Evolutionary conservation across 2,888 invertebrate species (phyloP), one percentile per base, ranked within the genome.

Genomic region (Rhopalosiphum nymphaeae): DNA sequence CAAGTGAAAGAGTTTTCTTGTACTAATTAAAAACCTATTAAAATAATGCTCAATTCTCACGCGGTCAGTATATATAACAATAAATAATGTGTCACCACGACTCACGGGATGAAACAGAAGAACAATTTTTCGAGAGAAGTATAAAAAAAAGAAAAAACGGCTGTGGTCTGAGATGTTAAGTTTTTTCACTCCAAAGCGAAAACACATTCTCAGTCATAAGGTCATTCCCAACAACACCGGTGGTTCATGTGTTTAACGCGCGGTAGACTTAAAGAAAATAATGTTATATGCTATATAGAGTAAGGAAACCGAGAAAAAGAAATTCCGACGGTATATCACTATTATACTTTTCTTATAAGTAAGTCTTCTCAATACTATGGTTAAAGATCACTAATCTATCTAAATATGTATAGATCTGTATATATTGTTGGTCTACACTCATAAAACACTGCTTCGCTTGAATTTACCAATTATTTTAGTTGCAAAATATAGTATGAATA

Each of bases 11-110:
- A 89, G 90, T 94, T 94, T 94, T 94, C 93, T 94, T 89, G 92
- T 92, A 94, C 85, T 94, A 94, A 94, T 94, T 94, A 94, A 94
- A 94, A 94, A 94, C 93, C 93, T 94, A 90, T 94, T 94, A 94
- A 89, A 94, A 90, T 94, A 90, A 94, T 85, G 61, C 49, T 90
- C 85, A 78, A 89, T 93, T 93, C 89, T 93, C 93, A 93, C 93
- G 89, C 93, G 93, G 89, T 93, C 92, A 92, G 67, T 92, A 92
- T 56, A 84, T 42, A 78, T 78, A 78, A 89, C 56, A 53, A 93
- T 89, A 93, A 93, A 93, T 89, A 89, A 93, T n/a, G 61, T 46
- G 57, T 87, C 61, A 29, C 56, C 46, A 25, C 44, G n/a, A 49
- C 57, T 13, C 42, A 36, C 56, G 61, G 89, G 78, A 89, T n/a